Percentiles rank a stretch among this genome's conserved stretches.
phyloP scores from a whole-genome alignment of 2,113 vertebrate genomes.

The Loxodonta africana region DNA sequence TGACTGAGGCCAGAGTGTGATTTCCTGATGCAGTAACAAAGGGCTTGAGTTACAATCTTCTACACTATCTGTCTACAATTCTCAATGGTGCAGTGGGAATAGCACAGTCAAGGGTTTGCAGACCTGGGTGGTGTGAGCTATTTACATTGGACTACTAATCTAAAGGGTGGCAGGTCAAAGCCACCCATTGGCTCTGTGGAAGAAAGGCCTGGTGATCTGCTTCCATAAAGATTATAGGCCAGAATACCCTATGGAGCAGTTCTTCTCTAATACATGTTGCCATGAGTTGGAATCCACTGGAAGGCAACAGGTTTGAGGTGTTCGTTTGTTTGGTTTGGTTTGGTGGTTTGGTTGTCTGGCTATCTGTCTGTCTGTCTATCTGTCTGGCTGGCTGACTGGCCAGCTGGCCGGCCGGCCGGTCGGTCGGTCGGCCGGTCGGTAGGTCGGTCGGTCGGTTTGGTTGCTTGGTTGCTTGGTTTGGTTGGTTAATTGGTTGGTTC shows the following conservation, averaged over 20 bases:
- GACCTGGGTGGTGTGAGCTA: accelerated
- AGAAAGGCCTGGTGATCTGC: not conserved
- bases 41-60: not conserved
- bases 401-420: too few species aligned
- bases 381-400: too few species aligned
- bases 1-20: not conserved
- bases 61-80: not conserved
- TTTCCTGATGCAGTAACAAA: not conserved
- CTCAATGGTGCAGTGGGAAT: accelerated
- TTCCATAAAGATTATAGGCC: not conserved
- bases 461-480: not conserved
- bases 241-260: not conserved
- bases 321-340: not conserved
- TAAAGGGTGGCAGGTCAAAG: not conserved
- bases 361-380: too few species aligned
- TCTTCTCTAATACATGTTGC: not conserved
- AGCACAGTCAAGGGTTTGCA: not conserved
- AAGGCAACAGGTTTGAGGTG: not conserved
- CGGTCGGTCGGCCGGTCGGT: too few species aligned
- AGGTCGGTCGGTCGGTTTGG: not conserved
- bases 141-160: not conserved
- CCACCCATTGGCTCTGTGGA: not conserved
- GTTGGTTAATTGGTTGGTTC: not conserved
- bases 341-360: not conserved
- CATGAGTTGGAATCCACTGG: not conserved